Percentiles rank a stretch among this genome's conserved stretches.
phyloP scores from a whole-genome alignment of 2,888 invertebrate species.

The Ferdinandea cuprea region DNA sequence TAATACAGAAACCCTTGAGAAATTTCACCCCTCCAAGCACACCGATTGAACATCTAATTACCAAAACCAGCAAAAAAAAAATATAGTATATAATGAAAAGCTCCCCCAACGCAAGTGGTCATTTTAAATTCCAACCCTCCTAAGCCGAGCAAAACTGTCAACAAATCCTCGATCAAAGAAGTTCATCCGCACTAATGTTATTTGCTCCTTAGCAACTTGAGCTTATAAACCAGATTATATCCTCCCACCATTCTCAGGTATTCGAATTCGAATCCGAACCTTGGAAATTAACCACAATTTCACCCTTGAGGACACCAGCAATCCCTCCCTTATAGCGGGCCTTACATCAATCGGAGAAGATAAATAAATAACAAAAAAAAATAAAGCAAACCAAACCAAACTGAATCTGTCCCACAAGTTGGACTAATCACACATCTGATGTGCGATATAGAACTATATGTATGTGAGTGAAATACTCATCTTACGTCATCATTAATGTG shows the following conservation, averaged over 20 bases:
- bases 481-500: slow-evolving; percentile 72
- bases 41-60: too few relatives aligned
- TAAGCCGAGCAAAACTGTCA: neutral
- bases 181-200: neutral
- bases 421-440: slow-evolving; percentile 58
- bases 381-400: too few relatives aligned
- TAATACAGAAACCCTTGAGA: too few relatives aligned
- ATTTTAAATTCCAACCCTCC: neutral
- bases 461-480: slow-evolving; percentile 21
- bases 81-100: too few relatives aligned
- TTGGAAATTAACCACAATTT: slow-evolving; percentile 31
- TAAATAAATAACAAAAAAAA: neutral
- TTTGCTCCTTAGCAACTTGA: slow-evolving; percentile 1
- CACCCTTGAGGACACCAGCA: slow-evolving; percentile 1
- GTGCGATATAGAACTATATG: neutral
- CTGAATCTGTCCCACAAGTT: slow-evolving; percentile 4
- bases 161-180: slow-evolving; percentile 2
- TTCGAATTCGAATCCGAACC: slow-evolving; percentile 35
- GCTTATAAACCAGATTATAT: slow-evolving; percentile 55
- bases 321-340: neutral
- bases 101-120: neutral
- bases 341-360: slow-evolving; percentile 34
- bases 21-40: too few relatives aligned
- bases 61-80: too few relatives aligned
- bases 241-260: slow-evolving; percentile 43